Conservation (phyloP, 2,888 invertebrate genomes). For the Linyphia triangularis region DNA sequence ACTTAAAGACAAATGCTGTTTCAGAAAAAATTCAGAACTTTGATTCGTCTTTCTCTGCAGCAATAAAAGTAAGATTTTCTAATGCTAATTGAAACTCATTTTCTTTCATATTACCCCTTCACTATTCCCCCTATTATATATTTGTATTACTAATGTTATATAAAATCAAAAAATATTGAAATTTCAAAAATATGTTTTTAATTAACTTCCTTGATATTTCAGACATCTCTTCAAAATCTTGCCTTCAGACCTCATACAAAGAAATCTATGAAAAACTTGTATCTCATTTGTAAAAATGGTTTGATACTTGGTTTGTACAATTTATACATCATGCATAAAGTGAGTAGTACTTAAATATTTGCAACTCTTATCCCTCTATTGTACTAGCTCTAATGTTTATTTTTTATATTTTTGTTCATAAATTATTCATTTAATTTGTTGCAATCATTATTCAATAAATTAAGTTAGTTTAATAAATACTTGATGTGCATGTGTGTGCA, state of each 20-base stretch:
- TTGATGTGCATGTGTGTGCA: too few relatives aligned
- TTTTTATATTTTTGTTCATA: neutral
- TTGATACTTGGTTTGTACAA: constrained; percentile 60
- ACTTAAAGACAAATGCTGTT: constrained; percentile 3
- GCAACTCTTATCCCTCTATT: too few relatives aligned
- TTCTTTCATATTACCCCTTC: neutral
- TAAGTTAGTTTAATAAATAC: neutral
- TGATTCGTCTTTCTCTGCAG: neutral
- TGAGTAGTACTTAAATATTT: constrained; percentile 6
- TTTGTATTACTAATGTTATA: neutral
- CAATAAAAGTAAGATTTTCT: constrained; percentile 19
- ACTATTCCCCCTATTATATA: neutral
- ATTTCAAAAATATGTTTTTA: neutral
- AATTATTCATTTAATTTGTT: neutral
- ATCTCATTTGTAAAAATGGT: constrained; percentile 43
- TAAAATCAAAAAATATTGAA: neutral
- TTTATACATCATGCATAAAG: constrained; percentile 57
- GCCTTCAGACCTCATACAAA: constrained; percentile 14
- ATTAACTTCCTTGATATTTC: constrained; percentile 10
- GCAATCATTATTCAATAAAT: neutral
- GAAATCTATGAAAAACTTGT: constrained; percentile 57
- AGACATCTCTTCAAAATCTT: constrained; percentile 13
- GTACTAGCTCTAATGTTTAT: neutral
- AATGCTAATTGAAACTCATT: too few relatives aligned
- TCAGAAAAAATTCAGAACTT: constrained; percentile 16